Evolutionary conservation across 2,888 invertebrate species (phyloP), one percentile per base, ranked within the genome.

Genomic region (Heterodera filipjevi): DNA sequence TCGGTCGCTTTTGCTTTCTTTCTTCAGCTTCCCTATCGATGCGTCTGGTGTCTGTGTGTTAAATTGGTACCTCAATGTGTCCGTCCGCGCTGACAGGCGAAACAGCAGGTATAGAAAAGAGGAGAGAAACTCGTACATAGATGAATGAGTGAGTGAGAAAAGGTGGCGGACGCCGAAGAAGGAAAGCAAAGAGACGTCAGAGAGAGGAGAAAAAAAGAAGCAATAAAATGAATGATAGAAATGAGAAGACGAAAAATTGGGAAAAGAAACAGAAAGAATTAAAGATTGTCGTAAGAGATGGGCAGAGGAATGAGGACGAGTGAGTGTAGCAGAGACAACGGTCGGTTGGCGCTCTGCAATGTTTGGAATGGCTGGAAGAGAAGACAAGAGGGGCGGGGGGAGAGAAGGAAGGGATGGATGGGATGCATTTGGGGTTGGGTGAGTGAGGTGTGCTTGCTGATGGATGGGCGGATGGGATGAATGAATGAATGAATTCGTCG

Each of bases 391-490:
- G 53, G 53, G 16, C 14, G 12, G 3, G 19, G 5, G 53, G 53
- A 53, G 19, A 53, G 22, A 22, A 5, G 22, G 53, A 22, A 53
- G 22, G 22, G 53, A 22, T 53, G 53, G 16, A 22, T 1, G 59
- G 49, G 49, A 19, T 14, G 19, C 19, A 49, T 49, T 49, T 14
- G 49, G 53, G 59, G 59, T n/a, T 27, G 59, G 59, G n/a, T 59
- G 59, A 27, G 59, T 53, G 53, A 59, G 59, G 59, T 59, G 59
- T 59, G 59, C 27, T 22, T 59, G 59, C 59, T 59, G 59, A 59
- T 59, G 59, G 59, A 59, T 59, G 59, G 59, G 53, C n/a, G 59
- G 59, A 59, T 59, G 59, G n/a, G 27, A 59, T 59, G 27, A 59
- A 59, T 59, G 59, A 59, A 59, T 59, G 59, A 59, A 59, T 59